Evolutionary conservation across 37 sponge, comb jelly and placozoan genomes (phyloP).

Genomic region (Oopsacas minuta): DNA sequence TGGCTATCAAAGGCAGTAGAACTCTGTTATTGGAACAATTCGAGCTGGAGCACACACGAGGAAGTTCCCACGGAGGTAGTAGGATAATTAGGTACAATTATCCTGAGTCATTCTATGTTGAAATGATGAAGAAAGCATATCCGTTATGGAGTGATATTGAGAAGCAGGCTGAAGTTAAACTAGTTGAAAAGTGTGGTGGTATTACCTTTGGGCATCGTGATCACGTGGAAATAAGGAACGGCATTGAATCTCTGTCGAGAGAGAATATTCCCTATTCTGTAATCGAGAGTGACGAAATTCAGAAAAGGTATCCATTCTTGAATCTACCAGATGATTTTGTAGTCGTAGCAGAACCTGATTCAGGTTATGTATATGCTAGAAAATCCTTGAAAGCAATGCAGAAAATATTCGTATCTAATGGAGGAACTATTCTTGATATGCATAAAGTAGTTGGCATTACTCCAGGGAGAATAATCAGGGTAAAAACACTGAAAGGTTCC

Average conservation of each 20-base stretch:
- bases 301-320: conserved; percentile 28
- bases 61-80: conserved; percentile 74
- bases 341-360: conserved; percentile 47
- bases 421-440: conserved; percentile 45
- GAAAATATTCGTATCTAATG: conserved; percentile 40
- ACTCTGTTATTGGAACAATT: conserved; percentile 33
- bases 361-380: conserved; percentile 38
- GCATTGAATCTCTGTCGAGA: background rate
- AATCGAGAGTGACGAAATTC: conserved; percentile 23
- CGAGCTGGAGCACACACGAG: conserved; percentile 50
- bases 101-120: conserved; percentile 29
- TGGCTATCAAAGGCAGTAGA: conserved; percentile 19
- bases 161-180: conserved; percentile 31
- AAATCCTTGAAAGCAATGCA: conserved; percentile 40
- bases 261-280: conserved; percentile 25
- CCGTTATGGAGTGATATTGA: conserved; percentile 54
- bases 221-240: background rate
- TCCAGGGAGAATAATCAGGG: conserved; percentile 31
- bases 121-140: conserved; percentile 66
- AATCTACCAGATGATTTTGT: conserved; percentile 35
- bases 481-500: conserved; percentile 31
- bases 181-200: conserved; percentile 42
- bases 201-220: conserved; percentile 34
- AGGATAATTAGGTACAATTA: conserved; percentile 57
- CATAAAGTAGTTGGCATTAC: conserved; percentile 40